A percentile compares a stretch with the other conserved stretches of the same genome.
These are phyloP conservation scores for Grammomys dolichurus DNA, from an alignment of 2,113 vertebrate species.

Conservation along the genomic window DNA sequence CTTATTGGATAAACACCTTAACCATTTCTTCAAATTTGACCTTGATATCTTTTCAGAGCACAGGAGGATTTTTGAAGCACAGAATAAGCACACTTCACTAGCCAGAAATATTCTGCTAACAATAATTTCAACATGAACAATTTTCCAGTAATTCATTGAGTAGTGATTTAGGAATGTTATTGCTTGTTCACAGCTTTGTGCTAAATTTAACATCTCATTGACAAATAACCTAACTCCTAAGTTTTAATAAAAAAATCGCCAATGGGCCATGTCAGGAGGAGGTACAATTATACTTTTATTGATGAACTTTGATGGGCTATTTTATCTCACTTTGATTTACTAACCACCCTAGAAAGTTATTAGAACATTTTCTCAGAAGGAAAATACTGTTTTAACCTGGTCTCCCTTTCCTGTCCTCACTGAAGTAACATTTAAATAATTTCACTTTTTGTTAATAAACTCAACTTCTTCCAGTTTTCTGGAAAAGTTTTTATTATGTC, in stretches of 20 bases:
- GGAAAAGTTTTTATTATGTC: background rate
- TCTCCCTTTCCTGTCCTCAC: background rate
- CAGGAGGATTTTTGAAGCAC: background rate
- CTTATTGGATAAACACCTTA: background rate
- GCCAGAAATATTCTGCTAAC: background rate
- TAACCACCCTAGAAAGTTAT: background rate
- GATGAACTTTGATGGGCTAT: background rate
- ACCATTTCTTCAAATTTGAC: background rate
- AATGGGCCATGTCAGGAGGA: background rate
- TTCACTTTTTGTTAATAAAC: background rate
- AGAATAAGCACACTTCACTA: background rate
- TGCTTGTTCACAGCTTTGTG: background rate
- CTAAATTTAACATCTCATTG: background rate
- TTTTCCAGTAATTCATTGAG: background rate
- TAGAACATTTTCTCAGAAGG: background rate
- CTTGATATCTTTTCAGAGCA: background rate
- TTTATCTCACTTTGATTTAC: background rate
- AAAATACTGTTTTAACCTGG: background rate
- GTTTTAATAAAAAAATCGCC: background rate
- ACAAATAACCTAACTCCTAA: background rate
- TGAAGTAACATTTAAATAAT: background rate
- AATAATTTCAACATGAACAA: background rate
- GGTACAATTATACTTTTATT: background rate
- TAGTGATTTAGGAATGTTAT: background rate
- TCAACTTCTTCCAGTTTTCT: background rate